Percentiles rank a stretch among this genome's conserved stretches.
These are phyloP conservation scores for Pipra filicauda DNA, from an alignment of 2,113 vertebrate species.

Conservation along the genomic window DNA sequence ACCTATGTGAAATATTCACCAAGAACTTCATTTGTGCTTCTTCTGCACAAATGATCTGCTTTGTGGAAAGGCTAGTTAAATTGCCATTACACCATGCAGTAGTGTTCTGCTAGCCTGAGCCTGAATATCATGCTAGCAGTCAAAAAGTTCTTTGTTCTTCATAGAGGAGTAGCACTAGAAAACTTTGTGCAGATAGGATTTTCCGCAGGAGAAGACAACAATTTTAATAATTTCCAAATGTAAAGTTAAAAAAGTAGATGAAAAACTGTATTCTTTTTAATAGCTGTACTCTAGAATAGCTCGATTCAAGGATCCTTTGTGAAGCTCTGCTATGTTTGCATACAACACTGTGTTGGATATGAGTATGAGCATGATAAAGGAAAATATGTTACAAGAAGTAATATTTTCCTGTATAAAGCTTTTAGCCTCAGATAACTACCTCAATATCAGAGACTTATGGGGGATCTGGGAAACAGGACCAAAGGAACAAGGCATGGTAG, in stretches of 20 bases:
- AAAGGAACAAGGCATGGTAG: not conserved
- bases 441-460: not conserved
- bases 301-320: rapidly evolving
- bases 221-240: not conserved
- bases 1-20: not conserved
- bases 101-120: not conserved
- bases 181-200: not conserved
- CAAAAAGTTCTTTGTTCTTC: not conserved
- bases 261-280: not conserved
- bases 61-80: not conserved
- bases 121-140: not conserved
- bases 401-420: not conserved
- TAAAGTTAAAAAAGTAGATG: not conserved
- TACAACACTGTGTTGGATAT: not conserved
- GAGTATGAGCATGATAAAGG: not conserved
- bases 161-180: not conserved
- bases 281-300: not conserved
- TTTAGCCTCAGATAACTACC: not conserved
- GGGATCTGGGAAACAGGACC: not conserved
- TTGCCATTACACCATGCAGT: not conserved
- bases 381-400: not conserved
- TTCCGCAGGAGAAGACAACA: not conserved
- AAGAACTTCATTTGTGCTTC: not conserved
- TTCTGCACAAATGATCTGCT: not conserved
- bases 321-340: not conserved